Evolutionary conservation across 2,888 invertebrate genomes (phyloP).

Genomic region (Pardosa pseudoannulata): DNA sequence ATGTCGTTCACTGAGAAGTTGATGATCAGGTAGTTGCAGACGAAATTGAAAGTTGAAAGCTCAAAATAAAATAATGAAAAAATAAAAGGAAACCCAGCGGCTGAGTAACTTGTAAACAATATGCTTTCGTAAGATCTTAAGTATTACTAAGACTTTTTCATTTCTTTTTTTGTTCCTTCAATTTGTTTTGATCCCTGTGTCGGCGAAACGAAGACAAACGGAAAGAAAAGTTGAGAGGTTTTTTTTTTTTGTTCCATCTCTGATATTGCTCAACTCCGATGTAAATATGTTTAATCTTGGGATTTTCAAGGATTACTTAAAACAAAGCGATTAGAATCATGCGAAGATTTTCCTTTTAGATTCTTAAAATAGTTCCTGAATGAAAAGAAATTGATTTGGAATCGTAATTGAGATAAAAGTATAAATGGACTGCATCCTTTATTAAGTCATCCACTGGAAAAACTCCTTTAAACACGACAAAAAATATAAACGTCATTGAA

Average conservation of each 20-base stretch:
- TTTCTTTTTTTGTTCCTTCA: neutral
- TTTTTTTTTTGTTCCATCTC: neutral
- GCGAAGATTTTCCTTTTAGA: too few species aligned
- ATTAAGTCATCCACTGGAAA: too few species aligned
- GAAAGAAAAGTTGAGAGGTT: neutral
- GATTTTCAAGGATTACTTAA: neutral
- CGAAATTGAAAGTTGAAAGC: slow-evolving; percentile 18
- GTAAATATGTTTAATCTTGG: slow-evolving; percentile 6
- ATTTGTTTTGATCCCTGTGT: neutral
- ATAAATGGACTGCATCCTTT: too few species aligned
- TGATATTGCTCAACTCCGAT: neutral
- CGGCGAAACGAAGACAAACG: neutral
- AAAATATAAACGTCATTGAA: too few species aligned
- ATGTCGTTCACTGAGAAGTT: neutral
- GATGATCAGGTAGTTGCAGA: neutral
- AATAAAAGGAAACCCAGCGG: neutral
- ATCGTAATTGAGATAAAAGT: too few species aligned
- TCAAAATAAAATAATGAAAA: neutral
- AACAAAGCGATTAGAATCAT: neutral
- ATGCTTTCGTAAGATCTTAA: neutral
- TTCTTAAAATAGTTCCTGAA: too few species aligned
- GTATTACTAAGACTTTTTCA: neutral
- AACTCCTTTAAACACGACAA: too few species aligned
- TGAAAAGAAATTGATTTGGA: too few species aligned
- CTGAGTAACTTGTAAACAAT: slow-evolving; percentile 19